phyloP scores from a whole-genome alignment of 1,140 invertebrate genomes.

The Centruroides sculpturatus region DNA sequence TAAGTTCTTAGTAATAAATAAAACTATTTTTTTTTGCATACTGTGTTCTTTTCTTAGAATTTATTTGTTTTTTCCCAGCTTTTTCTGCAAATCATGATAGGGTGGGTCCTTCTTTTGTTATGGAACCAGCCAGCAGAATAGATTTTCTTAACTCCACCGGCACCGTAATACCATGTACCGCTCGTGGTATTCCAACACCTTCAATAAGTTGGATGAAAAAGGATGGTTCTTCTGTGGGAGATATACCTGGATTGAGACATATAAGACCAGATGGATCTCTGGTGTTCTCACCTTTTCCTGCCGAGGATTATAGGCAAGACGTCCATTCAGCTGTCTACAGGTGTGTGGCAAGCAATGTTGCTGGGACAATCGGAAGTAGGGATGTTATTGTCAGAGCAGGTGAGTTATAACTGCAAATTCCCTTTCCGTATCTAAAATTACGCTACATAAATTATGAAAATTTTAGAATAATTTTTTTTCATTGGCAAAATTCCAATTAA shows the following conservation, averaged over 20 bases:
- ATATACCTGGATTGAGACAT: conserved; percentile 17
- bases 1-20: too few relatives aligned
- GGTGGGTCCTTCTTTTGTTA: conserved; percentile 6
- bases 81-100: conserved; percentile 1
- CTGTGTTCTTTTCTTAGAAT: too few relatives aligned
- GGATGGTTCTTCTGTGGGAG: conserved; percentile 15
- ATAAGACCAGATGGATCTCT: conserved; percentile 22
- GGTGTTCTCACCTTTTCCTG: conserved; percentile 83
- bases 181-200: conserved; percentile 16
- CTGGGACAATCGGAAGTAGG: conserved; percentile 75
- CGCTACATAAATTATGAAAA: too few relatives aligned
- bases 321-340: conserved; percentile 87
- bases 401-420: conserved; percentile 38
- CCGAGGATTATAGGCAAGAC: conserved; percentile 80
- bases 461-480: too few relatives aligned
- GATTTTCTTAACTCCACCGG: conserved; percentile 21
- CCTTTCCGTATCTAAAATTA: too few relatives aligned
- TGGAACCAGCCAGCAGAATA: conserved; percentile 16
- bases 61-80: conserved; percentile 1
- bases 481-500: too few relatives aligned
- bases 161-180: conserved; percentile 14
- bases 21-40: too few relatives aligned
- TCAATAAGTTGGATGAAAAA: conserved; percentile 16
- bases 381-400: conserved; percentile 89
- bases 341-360: conserved; percentile 72